Evolutionary conservation across 2,113 vertebrate species (phyloP).

Genomic region (Dromiciops gliroides): DNA sequence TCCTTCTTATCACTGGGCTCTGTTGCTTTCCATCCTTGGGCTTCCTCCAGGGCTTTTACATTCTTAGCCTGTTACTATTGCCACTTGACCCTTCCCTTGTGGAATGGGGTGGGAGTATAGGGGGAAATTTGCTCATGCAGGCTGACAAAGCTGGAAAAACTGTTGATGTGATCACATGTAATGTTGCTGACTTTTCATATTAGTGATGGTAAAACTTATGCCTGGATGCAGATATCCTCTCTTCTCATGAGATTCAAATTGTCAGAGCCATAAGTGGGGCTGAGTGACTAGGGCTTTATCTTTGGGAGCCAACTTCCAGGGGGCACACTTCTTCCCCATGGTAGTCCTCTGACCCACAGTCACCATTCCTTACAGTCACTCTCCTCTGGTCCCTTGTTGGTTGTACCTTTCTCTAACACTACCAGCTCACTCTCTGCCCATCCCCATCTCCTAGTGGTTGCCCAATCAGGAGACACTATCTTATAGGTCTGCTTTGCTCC

Average conservation of each 20-base stretch:
- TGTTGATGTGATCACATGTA: neutral
- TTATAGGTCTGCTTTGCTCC: neutral
- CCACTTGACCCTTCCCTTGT: neutral
- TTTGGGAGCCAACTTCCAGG: neutral
- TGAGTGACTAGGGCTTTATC: neutral
- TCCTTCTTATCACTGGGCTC: neutral
- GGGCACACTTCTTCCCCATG: neutral
- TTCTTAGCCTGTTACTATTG: neutral
- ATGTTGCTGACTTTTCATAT: neutral
- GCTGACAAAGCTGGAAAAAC: neutral
- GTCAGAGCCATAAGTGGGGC: neutral
- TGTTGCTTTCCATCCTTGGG: neutral
- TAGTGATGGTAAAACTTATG: neutral
- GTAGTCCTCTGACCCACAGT: neutral
- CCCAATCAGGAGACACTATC: neutral
- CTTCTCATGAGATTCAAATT: neutral
- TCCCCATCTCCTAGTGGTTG: neutral
- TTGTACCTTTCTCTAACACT: neutral
- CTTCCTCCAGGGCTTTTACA: neutral
- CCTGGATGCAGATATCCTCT: neutral
- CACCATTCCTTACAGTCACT: neutral
- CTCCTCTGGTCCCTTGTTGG: neutral
- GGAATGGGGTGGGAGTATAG: neutral
- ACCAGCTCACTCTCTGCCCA: neutral
- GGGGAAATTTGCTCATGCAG: neutral